Percentiles rank a stretch among this genome's conserved stretches.
These are phyloP conservation scores for Diorhabda sublineata DNA, from an alignment of 1,140 invertebrate genomes.

Conservation along the genomic window DNA sequence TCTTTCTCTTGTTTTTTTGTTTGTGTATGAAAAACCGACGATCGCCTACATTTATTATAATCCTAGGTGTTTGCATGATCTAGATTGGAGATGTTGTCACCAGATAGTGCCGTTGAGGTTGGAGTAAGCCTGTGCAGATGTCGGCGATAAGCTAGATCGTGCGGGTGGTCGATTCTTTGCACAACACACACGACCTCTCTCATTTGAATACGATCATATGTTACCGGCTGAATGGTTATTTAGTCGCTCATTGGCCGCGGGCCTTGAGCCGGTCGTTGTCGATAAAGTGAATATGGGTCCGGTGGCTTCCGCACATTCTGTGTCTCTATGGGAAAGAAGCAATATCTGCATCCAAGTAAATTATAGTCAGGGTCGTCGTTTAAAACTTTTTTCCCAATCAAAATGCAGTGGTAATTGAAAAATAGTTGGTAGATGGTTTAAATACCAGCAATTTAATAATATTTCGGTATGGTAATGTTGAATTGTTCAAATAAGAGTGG, in stretches of 20 bases:
- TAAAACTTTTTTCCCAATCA: too few relatives aligned
- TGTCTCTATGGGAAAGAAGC: constrained; percentile 19
- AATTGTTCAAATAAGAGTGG: too few relatives aligned
- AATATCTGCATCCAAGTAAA: constrained; percentile 20
- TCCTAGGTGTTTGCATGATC: constrained; percentile 46
- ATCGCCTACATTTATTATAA: constrained; percentile 41
- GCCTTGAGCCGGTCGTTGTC: constrained; percentile 11
- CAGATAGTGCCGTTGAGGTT: constrained; percentile 41
- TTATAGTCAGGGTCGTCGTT: neutral
- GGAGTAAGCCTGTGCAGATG: constrained; percentile 40
- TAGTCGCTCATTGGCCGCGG: constrained; percentile 25
- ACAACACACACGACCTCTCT: constrained; percentile 40
- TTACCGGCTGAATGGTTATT: constrained; percentile 29
- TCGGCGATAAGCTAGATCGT: constrained; percentile 39
- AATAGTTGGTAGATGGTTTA: too few relatives aligned
- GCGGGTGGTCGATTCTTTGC: constrained; percentile 42
- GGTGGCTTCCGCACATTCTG: constrained; percentile 13
- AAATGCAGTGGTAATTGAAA: too few relatives aligned
- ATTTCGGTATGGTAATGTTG: too few relatives aligned
- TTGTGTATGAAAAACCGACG: constrained; percentile 12
- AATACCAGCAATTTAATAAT: too few relatives aligned
- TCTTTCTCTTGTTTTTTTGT: neutral
- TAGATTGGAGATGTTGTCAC: constrained; percentile 49
- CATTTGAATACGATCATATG: constrained; percentile 47
- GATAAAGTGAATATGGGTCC: constrained; percentile 37